Evolutionary conservation across 2,888 invertebrate genomes (phyloP), one percentile per base, ranked within the genome.

Genomic region (Cheilosia vernalis): DNA sequence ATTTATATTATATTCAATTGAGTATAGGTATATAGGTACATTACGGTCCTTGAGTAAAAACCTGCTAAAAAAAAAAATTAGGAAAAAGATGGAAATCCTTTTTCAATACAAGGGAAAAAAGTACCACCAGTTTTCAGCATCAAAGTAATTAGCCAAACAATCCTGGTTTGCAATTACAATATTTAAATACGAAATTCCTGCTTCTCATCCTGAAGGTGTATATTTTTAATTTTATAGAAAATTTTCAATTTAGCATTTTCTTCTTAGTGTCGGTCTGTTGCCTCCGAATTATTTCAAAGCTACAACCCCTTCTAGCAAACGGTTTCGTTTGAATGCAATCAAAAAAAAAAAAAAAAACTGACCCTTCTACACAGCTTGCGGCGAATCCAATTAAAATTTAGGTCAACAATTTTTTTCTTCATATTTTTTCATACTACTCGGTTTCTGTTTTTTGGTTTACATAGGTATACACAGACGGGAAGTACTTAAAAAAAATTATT

Each of bases 321-420:
- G 27, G 24, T 19, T 56, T 33, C 40, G 42, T 40, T 66, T 64
- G 61, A 76, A 70, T 55, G 67, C 55, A 76, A 74, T 64, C 64
- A 1, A 69, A 64, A 69, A 79, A 76, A 69, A 69, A 69, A 79
- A 74, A n/a, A 53, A 55, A 85, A 81, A 85, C 85, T 85, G 85
- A 85, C 85, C 85, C 85, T 85, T 85, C 74, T 80, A 85, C 61
- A 67, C 27, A 6, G 76, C 85, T 63, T 17, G 63, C 49, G 85
- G 85, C 72, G 27, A 49, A 81, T 85, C 81, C 85, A 85, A 85
- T 85, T 85, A 85, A 85, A 81, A 85, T 85, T 85, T 85, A 81
- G 85, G 85, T 85, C 85, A 81, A 81, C 47, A 60, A 72, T 58
- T 64, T 66, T 82, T 53, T 60, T 27, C 70, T 61, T 37, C 13